A percentile compares a stretch with the other conserved stretches of the same genome.
These are phyloP conservation scores for Phasianus colchicus DNA, from an alignment of 2,113 vertebrate genomes.

Conservation along the genomic window DNA sequence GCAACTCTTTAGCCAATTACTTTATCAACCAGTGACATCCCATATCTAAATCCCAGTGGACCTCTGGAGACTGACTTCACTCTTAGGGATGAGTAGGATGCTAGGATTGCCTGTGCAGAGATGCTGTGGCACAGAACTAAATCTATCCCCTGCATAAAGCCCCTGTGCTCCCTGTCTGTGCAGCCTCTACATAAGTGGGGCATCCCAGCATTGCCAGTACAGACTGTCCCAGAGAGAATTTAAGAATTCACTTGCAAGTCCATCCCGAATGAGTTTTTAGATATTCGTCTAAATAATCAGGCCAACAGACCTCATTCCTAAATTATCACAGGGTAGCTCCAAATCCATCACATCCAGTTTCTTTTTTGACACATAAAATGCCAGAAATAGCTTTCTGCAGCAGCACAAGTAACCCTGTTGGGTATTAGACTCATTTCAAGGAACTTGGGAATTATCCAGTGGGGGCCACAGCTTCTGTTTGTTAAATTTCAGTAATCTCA, in stretches of 20 bases:
- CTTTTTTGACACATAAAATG: constrained; percentile 11
- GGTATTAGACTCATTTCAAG: constrained; percentile 50
- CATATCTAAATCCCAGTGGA: not conserved
- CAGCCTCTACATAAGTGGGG: not conserved
- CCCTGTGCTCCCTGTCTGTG: not conserved
- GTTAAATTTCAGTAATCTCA: constrained; percentile 42
- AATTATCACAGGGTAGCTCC: constrained; percentile 62
- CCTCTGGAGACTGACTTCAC: accelerated
- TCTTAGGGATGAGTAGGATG: not conserved
- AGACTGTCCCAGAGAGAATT: not conserved
- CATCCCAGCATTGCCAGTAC: not conserved
- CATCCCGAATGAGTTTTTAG: constrained; percentile 6
- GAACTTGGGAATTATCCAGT: constrained; percentile 23
- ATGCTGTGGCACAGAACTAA: not conserved
- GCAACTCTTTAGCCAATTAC: not conserved
- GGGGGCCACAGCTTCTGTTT: constrained; percentile 12
- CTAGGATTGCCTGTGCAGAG: not conserved
- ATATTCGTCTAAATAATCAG: constrained; percentile 50
- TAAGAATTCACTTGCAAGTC: not conserved
- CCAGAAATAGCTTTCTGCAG: constrained; percentile 63
- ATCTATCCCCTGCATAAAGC: not conserved
- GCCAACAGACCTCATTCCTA: constrained; percentile 46
- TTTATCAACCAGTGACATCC: not conserved
- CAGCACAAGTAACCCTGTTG: constrained; percentile 32
- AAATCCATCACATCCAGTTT: constrained; percentile 63